Base-by-base conservation (phyloP, 92 coral and sea anemone genomes). In the Anthopleura xanthogrammica region DNA sequence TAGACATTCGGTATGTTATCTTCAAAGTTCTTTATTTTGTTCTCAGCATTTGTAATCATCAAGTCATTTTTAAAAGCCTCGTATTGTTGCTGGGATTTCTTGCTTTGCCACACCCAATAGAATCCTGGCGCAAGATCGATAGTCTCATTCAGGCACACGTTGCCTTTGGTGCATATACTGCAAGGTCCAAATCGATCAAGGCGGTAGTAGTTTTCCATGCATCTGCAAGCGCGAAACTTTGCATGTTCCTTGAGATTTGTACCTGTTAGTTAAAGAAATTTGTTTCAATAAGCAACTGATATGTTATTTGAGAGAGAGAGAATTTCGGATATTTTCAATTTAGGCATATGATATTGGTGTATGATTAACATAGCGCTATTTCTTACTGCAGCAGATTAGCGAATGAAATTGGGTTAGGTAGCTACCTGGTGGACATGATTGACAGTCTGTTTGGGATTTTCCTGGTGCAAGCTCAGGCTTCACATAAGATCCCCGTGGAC, bases 121-220 rank as follows among this genome's bases (percentile, higher is more conserved):
- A 79, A 85, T 54, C 85, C 85, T 48, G 50, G 29, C 4, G 79
- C 74, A 39, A 85, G 88, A 46, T 79, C 39, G 39, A 80, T 50
- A 2, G 80, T 43, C 48, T 85, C 88, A 60, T 85, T 85, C 11
- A 13, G 40, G 56, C 88, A 85, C 0, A 50, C 60, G 39, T 79
- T 29, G 19, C 88, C 88, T 54, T 52, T n/a, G 29, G 85, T 12
- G 81, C 89, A 80, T 80, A 86, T 36, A 85, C 85, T 55, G 81
- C 43, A 58, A 58, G 64, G n/a, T 58, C 64, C 64, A 58, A 58
- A 58, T 16, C 64, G 64, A 14, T 17, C 17, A 19, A 81, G 14
- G 16, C 89, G 89, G 39, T 81, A 81, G 56, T 75, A 86, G 41
- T 72, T 65, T 17, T 60, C 41, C 12, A 76, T 41, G 29, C 89